Base-by-base conservation (phyloP, 1,140 invertebrate genomes). In the Paracyclopina nana region DNA sequence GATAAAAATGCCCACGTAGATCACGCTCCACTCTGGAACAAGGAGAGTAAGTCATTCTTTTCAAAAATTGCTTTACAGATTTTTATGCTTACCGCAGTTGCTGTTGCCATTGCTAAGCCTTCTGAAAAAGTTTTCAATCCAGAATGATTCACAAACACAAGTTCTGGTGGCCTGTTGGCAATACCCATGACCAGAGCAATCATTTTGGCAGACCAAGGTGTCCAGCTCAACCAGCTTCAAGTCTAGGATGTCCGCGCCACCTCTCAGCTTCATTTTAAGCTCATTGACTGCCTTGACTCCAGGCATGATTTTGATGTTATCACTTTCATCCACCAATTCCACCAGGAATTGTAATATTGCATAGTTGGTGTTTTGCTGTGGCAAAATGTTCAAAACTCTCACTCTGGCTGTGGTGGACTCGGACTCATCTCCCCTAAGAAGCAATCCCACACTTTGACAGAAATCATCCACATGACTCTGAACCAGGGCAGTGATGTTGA, bases 91-190 rank as follows among this genome's bases (percentile, higher is more conserved):
- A 18, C 20, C 20, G 29, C 14, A 9, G 14, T 43, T 43, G n/a
- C 9, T 43, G 20, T 9, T 18, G 16, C 41, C 41, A 14, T 43
- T 18, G 9, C 8, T n/a, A n/a, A n/a, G n/a, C n/a, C 70, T 69
- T 55, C 73, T 65, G 60, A 80, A 67, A 44, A 77, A 63, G 63
- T 79, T 76, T 60, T 86, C 78, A 83, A 92, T 92, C 87, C 87
- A 95, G 68, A 92, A 94, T 25, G 84, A 80, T 66, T 91, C 83
- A 67, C 88, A 95, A 43, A 82, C 69, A 60, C 88, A 95, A 45
- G 75, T 71, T 59, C 85, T 72, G 8, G 80, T 79, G 55, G 76
- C 72, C 60, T 81, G 76, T 64, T 90, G 77, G 64, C 88, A 94
- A 16, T 75, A 72, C 31, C 87, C 88, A 65, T 92, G 86, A 1